phyloP scores from a whole-genome alignment of 2,888 invertebrate genomes.

The Heteromurus nitidus region DNA sequence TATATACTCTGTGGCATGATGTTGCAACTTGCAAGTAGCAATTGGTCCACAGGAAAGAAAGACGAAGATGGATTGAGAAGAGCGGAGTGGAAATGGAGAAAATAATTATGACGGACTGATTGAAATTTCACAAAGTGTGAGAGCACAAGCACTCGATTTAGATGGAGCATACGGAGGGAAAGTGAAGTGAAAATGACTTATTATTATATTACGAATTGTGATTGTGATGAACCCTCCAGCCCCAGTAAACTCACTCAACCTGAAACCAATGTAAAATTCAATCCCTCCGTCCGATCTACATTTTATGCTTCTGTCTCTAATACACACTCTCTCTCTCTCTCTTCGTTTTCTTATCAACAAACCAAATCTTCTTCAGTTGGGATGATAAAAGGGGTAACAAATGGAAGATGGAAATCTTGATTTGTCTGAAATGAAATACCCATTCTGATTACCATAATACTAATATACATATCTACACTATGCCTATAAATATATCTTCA shows the following conservation, averaged over 20 bases:
- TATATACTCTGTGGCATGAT: too few relatives aligned
- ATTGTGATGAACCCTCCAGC: slow-evolving; percentile 26
- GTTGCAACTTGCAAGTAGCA: too few relatives aligned
- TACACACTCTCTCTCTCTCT: neutral
- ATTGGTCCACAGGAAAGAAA: slow-evolving; percentile 12
- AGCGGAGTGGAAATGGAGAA: slow-evolving; percentile 67
- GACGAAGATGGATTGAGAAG: slow-evolving; percentile 66
- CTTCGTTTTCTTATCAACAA: slow-evolving; percentile 31
- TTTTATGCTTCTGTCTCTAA: neutral
- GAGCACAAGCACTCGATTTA: neutral
- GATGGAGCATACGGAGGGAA: neutral
- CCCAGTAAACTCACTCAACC: slow-evolving; percentile 11
- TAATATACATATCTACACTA: neutral
- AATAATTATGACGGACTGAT: slow-evolving; percentile 71
- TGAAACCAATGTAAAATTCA: neutral
- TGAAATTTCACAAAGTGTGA: slow-evolving; percentile 49
- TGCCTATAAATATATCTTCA: too few relatives aligned
- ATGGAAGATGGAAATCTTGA: slow-evolving; percentile 43
- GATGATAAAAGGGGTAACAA: neutral
- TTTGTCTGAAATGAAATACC: slow-evolving; percentile 5
- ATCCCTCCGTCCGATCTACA: neutral
- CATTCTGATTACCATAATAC: slow-evolving; percentile 5
- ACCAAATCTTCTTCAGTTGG: slow-evolving; percentile 8
- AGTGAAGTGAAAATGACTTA: slow-evolving; percentile 54
- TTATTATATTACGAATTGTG: slow-evolving; percentile 46